Evolutionary conservation across 2,797 vertebrate species (phyloP).

Genomic region (Bufotes viridis): DNA sequence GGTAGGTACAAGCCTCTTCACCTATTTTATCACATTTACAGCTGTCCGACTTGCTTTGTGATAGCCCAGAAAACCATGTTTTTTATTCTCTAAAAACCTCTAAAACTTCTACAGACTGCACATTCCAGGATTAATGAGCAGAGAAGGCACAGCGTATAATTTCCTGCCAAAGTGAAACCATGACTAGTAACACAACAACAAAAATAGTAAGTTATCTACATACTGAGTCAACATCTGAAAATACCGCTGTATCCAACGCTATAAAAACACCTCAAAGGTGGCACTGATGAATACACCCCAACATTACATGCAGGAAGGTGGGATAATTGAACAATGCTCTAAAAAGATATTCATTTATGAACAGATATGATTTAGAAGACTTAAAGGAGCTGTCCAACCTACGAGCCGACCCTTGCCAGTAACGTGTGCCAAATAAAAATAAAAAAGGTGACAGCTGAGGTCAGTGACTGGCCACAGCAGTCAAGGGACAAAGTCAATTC

Average conservation of each 20-base stretch:
- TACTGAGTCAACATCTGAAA: conserved; percentile 51
- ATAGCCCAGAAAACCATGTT: not conserved
- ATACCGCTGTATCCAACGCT: not conserved
- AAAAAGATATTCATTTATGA: not conserved
- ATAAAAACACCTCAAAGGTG: conserved; percentile 20
- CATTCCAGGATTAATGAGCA: not conserved
- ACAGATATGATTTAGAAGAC: not conserved
- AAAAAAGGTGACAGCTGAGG: too few species aligned
- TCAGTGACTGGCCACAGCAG: too few species aligned
- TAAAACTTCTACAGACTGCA: not conserved
- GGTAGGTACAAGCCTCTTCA: not conserved
- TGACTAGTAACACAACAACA: conserved; percentile 45
- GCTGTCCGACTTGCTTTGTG: not conserved
- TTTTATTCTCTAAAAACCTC: not conserved
- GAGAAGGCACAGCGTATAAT: conserved; percentile 12
- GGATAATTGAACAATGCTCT: not conserved
- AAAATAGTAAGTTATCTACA: conserved; percentile 52
- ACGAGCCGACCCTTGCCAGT: too few species aligned
- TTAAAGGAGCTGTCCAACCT: not conserved
- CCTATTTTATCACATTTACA: not conserved
- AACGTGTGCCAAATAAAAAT: not conserved
- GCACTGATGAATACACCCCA: not conserved
- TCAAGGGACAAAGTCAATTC: too few species aligned
- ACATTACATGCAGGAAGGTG: not conserved
- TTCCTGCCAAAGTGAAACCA: conserved; percentile 42